A percentile compares a stretch with the other conserved stretches of the same genome.
Evolutionary conservation across 2,113 vertebrate genomes (phyloP).

Genomic region (Fulmarus glacialis): DNA sequence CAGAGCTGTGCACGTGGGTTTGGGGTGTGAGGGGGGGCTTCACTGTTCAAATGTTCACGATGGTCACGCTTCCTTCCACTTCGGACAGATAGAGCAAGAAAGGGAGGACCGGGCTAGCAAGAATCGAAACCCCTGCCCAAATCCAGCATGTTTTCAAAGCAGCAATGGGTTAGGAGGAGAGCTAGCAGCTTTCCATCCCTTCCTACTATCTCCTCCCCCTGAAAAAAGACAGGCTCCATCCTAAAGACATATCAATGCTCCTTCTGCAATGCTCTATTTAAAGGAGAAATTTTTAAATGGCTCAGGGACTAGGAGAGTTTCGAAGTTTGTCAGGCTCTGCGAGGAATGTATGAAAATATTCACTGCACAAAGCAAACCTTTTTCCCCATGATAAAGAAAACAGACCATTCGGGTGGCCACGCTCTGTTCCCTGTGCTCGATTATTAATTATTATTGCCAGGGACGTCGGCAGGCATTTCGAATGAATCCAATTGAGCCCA

Average conservation of each 20-base stretch:
- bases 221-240: not conserved
- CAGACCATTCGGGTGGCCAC: not conserved
- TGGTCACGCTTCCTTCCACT: not conserved
- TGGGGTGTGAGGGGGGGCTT: not conserved
- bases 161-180: not conserved
- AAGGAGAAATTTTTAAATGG: not conserved
- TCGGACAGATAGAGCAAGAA: not conserved
- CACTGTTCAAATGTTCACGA: not conserved
- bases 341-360: not conserved
- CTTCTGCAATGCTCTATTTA: not conserved
- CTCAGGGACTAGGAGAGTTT: not conserved
- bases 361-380: not conserved
- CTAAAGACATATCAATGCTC: not conserved
- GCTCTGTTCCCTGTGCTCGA: rapidly evolving
- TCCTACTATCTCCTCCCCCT: not conserved
- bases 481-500: not conserved
- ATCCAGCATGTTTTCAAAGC: not conserved
- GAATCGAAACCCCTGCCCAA: not conserved
- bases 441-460: not conserved
- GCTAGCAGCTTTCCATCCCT: not conserved
- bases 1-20: not conserved
- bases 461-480: rapidly evolving
- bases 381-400: not conserved
- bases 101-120: not conserved
- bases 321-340: not conserved